Conservation (phyloP, 2,113 vertebrate species). For the Hirundichthys speculiger region DNA sequence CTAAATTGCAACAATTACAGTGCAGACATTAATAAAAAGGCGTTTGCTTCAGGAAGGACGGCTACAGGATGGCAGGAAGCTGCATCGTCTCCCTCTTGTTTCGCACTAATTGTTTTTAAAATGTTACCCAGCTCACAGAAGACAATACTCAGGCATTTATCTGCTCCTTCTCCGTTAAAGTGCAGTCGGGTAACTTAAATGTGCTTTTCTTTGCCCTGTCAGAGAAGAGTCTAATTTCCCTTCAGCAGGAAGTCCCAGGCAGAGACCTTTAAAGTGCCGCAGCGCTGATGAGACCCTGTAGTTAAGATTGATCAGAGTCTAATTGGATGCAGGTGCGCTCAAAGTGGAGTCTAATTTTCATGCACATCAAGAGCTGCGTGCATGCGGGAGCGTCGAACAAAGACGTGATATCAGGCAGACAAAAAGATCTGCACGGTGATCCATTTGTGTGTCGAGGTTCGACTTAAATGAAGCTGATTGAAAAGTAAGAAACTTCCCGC, state of each 20-base stretch:
- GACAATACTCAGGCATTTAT: conserved; percentile 5
- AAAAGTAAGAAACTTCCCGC: too few species aligned
- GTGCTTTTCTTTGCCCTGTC: not conserved
- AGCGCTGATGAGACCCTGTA: conserved; percentile 10
- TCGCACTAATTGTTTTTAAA: not conserved
- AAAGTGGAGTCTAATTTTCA: conserved; percentile 38
- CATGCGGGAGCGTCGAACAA: not conserved
- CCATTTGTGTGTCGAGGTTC: not conserved
- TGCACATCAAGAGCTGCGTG: conserved; percentile 13
- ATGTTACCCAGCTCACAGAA: not conserved
- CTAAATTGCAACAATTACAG: too few species aligned
- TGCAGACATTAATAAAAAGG: too few species aligned
- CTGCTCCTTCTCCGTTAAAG: not conserved
- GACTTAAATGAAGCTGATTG: not conserved
- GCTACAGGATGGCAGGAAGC: conserved; percentile 3
- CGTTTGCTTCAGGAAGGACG: too few species aligned
- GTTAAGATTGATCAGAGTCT: conserved; percentile 33
- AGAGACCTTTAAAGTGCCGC: conserved; percentile 41
- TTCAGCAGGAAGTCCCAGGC: conserved; percentile 21
- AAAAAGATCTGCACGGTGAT: not conserved
- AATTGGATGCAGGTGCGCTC: conserved; percentile 61
- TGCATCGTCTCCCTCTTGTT: not conserved
- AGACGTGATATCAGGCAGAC: not conserved
- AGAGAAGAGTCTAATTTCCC: conserved; percentile 26
- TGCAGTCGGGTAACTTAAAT: not conserved